Percentiles rank a stretch among this genome's conserved stretches.
These are phyloP conservation scores for Chrysocyon brachyurus DNA, from an alignment of 2,797 vertebrate species.

Conservation along the genomic window DNA sequence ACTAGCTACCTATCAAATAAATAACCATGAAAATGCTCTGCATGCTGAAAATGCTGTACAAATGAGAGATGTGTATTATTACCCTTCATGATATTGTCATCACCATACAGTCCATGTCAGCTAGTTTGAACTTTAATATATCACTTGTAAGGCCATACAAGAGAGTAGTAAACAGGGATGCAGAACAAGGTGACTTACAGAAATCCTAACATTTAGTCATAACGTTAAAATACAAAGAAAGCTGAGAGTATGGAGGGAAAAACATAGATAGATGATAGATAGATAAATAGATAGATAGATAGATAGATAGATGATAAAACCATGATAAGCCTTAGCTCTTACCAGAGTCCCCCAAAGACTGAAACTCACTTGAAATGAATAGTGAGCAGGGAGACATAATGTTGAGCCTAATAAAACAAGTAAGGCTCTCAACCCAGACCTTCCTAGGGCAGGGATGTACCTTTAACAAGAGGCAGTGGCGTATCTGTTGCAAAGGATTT, in stretches of 20 bases:
- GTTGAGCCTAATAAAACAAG: neutral
- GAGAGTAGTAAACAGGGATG: neutral
- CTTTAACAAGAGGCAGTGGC: neutral
- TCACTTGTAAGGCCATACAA: neutral
- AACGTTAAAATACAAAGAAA: constrained; percentile 44
- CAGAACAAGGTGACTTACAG: neutral
- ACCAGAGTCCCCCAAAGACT: neutral
- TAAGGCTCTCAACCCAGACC: neutral
- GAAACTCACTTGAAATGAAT: neutral
- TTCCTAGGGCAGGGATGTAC: neutral
- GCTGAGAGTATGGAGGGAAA: neutral
- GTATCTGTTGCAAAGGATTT: neutral
- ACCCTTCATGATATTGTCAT: neutral
- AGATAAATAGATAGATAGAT: no score
- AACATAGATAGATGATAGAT: neutral
- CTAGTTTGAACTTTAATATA: neutral
- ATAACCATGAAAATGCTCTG: neutral
- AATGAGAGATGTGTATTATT: neutral
- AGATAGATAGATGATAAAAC: no score
- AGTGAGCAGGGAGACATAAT: neutral
- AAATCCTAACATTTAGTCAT: constrained; percentile 34
- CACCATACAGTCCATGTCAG: neutral
- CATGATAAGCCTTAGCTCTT: no score
- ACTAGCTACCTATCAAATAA: neutral
- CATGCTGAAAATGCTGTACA: neutral